Evolutionary conservation across 1,140 invertebrate species (phyloP).

Genomic region (Macrocentrus cingulum): DNA sequence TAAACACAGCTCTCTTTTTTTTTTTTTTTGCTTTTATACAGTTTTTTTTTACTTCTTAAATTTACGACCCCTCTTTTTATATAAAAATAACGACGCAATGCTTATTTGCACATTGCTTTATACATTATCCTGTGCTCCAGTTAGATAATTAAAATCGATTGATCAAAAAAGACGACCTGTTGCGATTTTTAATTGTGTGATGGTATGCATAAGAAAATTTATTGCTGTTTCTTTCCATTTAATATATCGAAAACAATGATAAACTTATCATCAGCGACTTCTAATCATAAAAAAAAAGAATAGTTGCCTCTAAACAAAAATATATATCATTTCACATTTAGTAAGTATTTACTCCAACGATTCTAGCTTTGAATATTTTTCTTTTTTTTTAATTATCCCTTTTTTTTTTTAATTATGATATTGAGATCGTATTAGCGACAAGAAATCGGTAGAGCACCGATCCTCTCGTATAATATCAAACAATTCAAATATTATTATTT

Average conservation of each 20-base stretch:
- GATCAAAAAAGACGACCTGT: constrained; percentile 26
- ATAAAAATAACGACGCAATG: constrained; percentile 60
- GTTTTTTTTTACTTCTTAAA: constrained; percentile 9
- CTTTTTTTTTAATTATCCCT: too few relatives aligned
- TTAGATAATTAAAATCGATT: constrained; percentile 48
- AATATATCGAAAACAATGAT: background rate
- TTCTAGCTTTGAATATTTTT: background rate
- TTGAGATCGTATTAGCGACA: constrained; percentile 19
- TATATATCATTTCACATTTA: background rate
- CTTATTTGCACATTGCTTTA: constrained; percentile 58
- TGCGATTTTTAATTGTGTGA: constrained; percentile 26
- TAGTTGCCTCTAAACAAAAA: background rate
- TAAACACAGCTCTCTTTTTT: constrained; percentile 5
- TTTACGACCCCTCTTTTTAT: constrained; percentile 29
- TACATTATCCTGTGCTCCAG: constrained; percentile 61
- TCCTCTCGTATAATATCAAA: background rate
- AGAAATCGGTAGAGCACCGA: background rate
- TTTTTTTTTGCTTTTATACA: constrained; percentile 11
- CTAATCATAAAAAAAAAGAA: too few relatives aligned
- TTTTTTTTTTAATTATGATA: constrained; percentile 7
- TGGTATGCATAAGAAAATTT: constrained; percentile 3
- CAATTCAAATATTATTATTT: too few relatives aligned
- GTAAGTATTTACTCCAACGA: constrained; percentile 5
- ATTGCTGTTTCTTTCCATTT: background rate
- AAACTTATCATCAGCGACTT: background rate